Conservation (phyloP, 1,140 invertebrate species). For the Drosophila bocqueti region DNA sequence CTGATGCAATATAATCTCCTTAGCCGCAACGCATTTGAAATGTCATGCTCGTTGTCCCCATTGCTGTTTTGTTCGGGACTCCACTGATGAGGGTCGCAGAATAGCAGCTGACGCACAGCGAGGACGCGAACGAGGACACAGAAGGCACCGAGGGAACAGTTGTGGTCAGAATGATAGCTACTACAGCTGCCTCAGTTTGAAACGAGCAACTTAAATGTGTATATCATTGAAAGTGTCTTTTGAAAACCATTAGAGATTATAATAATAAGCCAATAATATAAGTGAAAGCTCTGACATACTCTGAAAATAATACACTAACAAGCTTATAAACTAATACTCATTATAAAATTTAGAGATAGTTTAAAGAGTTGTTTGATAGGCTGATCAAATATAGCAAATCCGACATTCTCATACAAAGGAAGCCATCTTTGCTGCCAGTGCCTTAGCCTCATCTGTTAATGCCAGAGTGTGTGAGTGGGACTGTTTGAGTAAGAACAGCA, state of each 20-base stretch:
- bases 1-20: constrained; percentile 62
- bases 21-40: constrained; percentile 54
- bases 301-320: too few relatives aligned
- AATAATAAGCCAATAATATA: too few relatives aligned
- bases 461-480: constrained; percentile 6
- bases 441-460: constrained; percentile 2
- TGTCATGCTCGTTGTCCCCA: constrained; percentile 51
- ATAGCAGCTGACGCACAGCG: constrained; percentile 60
- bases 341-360: too few relatives aligned
- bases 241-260: too few relatives aligned
- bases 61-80: constrained; percentile 69
- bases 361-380: neutral
- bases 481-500: constrained; percentile 14
- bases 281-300: too few relatives aligned
- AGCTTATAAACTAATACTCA: too few relatives aligned
- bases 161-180: neutral
- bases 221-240: neutral
- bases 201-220: neutral
- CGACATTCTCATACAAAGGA: neutral
- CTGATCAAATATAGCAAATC: neutral
- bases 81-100: constrained; percentile 69
- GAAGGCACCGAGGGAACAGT: constrained; percentile 10
- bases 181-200: too few relatives aligned
- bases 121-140: constrained; percentile 47
- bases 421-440: neutral